These are phyloP conservation scores for Ptyas mucosa DNA, from an alignment of 2,113 vertebrate species.

Conservation along the genomic window DNA sequence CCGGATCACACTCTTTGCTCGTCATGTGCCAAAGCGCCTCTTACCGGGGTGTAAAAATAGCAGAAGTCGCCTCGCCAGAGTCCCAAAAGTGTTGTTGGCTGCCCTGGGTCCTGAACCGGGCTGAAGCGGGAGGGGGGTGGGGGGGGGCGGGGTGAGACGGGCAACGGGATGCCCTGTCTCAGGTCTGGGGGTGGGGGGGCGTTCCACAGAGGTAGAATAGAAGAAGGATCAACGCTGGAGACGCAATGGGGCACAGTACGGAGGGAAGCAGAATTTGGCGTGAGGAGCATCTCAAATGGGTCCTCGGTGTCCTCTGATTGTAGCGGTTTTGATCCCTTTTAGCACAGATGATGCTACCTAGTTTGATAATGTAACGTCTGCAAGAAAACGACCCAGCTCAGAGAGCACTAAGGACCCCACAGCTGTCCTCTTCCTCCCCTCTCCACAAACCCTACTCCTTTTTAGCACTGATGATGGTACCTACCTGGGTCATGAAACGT, in stretches of 20 bases:
- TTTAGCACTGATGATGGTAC: no score
- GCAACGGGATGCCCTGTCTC: no score
- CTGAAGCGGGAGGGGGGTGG: accelerated
- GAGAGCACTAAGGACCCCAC: no score
- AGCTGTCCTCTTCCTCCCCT: no score
- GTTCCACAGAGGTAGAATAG: background rate
- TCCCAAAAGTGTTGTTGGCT: background rate
- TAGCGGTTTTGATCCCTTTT: no score
- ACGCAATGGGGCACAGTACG: background rate
- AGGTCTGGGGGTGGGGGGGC: background rate
- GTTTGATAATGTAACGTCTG: no score
- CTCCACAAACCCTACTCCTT: no score
- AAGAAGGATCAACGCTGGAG: background rate
- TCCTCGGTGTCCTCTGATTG: no score
- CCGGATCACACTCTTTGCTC: background rate
- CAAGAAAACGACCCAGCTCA: no score
- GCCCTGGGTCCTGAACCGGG: background rate
- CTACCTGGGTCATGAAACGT: no score
- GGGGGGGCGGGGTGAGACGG: accelerated
- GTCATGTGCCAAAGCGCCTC: background rate
- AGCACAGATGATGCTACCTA: no score
- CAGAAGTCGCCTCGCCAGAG: background rate
- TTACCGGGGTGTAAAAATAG: slow-evolving; percentile 1
- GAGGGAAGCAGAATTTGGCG: background rate
- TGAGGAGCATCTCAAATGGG: background rate